phyloP scores from a whole-genome alignment of 2,113 vertebrate species.

The Sinocyclocheilus maitianheensis region DNA sequence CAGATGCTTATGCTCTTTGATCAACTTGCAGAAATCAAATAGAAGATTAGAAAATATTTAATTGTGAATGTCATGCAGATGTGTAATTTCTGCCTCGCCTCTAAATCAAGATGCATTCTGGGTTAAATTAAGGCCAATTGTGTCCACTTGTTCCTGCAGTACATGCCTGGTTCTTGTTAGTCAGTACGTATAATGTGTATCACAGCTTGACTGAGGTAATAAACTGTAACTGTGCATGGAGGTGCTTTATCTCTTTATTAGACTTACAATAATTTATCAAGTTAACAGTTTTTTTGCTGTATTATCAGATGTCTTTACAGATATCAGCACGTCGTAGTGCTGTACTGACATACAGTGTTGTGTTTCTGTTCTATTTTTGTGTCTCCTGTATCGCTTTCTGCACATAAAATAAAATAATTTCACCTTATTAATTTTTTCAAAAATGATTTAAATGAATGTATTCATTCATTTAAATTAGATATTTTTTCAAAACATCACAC shows the following conservation, averaged over 20 bases:
- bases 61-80: not conserved
- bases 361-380: not conserved
- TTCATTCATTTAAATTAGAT: too few species aligned
- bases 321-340: not conserved
- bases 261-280: not conserved
- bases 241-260: not conserved
- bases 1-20: not conserved
- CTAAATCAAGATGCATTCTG: not conserved
- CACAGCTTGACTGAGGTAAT: not conserved
- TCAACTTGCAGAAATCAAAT: not conserved
- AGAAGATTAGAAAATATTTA: not conserved
- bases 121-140: not conserved
- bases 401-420: too few species aligned
- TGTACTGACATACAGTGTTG: not conserved
- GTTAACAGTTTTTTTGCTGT: not conserved
- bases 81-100: not conserved
- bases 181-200: not conserved
- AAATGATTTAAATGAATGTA: too few species aligned
- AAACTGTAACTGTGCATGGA: not conserved
- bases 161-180: conserved; percentile 7
- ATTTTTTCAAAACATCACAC: too few species aligned
- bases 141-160: not conserved
- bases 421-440: too few species aligned
- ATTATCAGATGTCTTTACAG: not conserved
- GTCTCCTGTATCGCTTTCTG: too few species aligned